Evolutionary conservation across 1,140 invertebrate genomes (phyloP), one percentile per base, ranked within the genome.

Genomic region (Rhysida immarginata): DNA sequence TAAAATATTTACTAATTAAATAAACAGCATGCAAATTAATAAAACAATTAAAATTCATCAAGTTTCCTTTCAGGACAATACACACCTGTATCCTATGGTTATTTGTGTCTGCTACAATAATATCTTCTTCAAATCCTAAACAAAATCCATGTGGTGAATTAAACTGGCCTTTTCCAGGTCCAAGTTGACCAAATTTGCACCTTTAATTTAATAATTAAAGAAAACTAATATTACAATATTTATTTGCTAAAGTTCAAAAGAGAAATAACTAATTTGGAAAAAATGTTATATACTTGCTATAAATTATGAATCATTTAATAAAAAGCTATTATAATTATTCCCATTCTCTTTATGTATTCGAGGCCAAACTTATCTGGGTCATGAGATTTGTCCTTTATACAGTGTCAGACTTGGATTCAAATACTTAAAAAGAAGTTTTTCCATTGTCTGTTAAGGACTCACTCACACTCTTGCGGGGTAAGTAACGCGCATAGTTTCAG

Each of bases 131-230:
- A 44, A 83, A 76, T 24, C 92, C 92, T 35, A 97, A 75, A 69
- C 93, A 96, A 73, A 96, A 97, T 49, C 93, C 93, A 73, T 96
- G 92, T 0, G 93, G 93, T 14, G 92, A 95, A 71, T 92, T 95
- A 62, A 97, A 95, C 69, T 96, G 91, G 11, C 87, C 84, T 67
- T 90, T 90, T 26, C 82, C 82, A 46, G 86, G 83, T 35, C 93
- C 93, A 48, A 96, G 73, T 60, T 89, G 85, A 41, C 93, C 91
- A 76, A 96, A 96, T 73, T 95, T 96, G 69, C 82, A 87, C 46
- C 89, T 80, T 64, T 84, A 86, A 66, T 87, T 83, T 85, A 90
- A 88, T 1, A 84, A 80, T 35, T 8, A 35, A 48, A 96, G 73
- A 60, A 89, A 85, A 41, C 93, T 91, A 76, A 96, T 96, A 73